These are phyloP conservation scores for Epinephelus fuscoguttatus DNA, from an alignment of 2,113 vertebrate species.

Conservation along the genomic window DNA sequence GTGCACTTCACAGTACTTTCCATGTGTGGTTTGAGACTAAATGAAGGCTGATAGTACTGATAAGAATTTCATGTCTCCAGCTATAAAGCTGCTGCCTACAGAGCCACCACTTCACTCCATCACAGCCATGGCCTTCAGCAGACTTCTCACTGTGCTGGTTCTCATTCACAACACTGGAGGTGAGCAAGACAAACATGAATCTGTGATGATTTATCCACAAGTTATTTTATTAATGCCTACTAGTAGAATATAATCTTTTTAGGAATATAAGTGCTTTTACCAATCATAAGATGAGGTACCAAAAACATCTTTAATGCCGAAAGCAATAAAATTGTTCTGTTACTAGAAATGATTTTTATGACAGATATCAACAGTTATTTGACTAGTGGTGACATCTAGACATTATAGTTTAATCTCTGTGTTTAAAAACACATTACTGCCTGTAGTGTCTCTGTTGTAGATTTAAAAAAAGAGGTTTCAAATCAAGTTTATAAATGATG, in stretches of 20 bases:
- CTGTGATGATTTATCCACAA: not conserved
- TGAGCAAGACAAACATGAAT: slow-evolving; percentile 21
- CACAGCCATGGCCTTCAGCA: slow-evolving; percentile 46
- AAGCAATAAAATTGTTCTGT: not conserved
- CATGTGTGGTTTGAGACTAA: not conserved
- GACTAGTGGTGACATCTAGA: too few species aligned
- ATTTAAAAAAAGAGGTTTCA: too few species aligned
- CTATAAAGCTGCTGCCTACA: slow-evolving; percentile 28
- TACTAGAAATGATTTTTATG: too few species aligned
- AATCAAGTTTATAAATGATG: too few species aligned
- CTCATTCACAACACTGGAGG: slow-evolving; percentile 44
- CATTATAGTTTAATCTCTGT: too few species aligned
- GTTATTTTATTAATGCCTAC: too few species aligned
- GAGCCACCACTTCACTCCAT: not conserved
- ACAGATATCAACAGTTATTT: too few species aligned
- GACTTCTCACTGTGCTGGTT: slow-evolving; percentile 25
- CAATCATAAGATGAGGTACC: not conserved
- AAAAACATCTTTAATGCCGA: not conserved
- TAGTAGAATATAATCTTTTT: not conserved
- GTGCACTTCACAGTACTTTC: not conserved
- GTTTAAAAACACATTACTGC: too few species aligned
- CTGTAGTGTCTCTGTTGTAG: too few species aligned
- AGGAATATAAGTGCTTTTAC: not conserved
- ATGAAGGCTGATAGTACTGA: slow-evolving; percentile 13
- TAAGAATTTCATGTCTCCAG: not conserved